phyloP scores from a whole-genome alignment of 2,113 vertebrate species.

The Saimiri boliviensis region DNA sequence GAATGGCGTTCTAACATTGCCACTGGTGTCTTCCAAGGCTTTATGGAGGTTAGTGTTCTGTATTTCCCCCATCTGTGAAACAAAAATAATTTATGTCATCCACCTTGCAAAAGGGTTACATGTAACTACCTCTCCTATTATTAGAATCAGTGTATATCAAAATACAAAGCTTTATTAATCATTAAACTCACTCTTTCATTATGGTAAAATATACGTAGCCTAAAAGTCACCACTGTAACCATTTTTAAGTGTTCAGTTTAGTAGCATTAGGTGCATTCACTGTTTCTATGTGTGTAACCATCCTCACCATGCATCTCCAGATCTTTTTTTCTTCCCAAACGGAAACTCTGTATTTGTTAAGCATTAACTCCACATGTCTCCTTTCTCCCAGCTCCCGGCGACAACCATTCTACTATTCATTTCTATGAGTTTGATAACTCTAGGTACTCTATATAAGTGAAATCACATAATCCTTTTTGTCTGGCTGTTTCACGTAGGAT shows the following conservation, averaged over 20 bases:
- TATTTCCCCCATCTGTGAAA: background rate
- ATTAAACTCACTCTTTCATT: background rate
- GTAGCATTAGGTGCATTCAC: background rate
- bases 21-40: background rate
- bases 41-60: background rate
- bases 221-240: background rate
- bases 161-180: background rate
- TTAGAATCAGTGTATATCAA: slow-evolving; percentile 27
- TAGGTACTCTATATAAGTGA: background rate
- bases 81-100: background rate
- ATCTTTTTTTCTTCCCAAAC: background rate
- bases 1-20: background rate
- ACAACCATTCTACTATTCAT: background rate
- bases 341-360: background rate
- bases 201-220: background rate
- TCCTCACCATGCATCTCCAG: background rate
- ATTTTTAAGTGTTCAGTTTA: background rate
- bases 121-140: background rate
- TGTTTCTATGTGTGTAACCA: background rate
- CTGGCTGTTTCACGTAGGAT: background rate
- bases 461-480: background rate
- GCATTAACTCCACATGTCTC: background rate
- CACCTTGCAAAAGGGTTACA: background rate
- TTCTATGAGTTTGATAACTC: background rate
- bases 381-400: background rate